Evolutionary conservation across 2,113 vertebrate genomes (phyloP), one percentile per base, ranked within the genome.

Genomic region (Himantopus leucocephalus): DNA sequence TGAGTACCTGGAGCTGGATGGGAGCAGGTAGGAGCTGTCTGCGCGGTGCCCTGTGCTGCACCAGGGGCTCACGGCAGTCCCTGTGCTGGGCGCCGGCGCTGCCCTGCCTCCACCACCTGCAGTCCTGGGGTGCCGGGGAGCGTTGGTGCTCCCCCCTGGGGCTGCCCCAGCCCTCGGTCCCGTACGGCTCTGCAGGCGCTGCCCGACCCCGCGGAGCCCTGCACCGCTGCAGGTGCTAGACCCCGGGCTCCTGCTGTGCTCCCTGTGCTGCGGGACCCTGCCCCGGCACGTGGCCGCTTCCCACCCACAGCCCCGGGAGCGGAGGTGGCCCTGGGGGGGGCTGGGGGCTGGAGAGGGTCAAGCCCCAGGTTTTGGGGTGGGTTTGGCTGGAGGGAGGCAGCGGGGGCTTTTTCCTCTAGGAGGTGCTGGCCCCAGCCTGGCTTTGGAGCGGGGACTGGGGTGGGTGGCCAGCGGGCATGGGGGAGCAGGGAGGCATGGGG

Each of bases 241-340:
- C 55, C 29, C 0, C 0, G 0, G 39, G 43, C 15, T 48, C 26
- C 6, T 78, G 29, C 60, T 32, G 45, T 3, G 0, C 50, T 32
- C 37, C 15, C n/a, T 3, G 30, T n/a, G 32, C 77, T 6, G 4
- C 3, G 2, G 39, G 37, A 26, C 19, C 52, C 66, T 60, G 32
- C 43, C 34, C 29, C 18, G 63, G 20, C 43, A 9, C 5, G 1
- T 13, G 27, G 34, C 39, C 13, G 35, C 71, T 37, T 45, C 41
- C 74, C 21, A 32, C 60, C 39, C 2, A 0, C 20, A 23, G 32
- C 37, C 21, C 35, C 2, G 0, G 90, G 27, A 32, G 48, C 41
- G 43, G 76, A 45, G 20, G 50, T 17, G 32, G 45, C 64, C 22
- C 29, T 35, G 34, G 16, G 52, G 17, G 15, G 29, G 13, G 34